Evolutionary conservation across 2,888 invertebrate species (phyloP), one percentile per base, ranked within the genome.

Genomic region (Rotaria magnacalcarata): DNA sequence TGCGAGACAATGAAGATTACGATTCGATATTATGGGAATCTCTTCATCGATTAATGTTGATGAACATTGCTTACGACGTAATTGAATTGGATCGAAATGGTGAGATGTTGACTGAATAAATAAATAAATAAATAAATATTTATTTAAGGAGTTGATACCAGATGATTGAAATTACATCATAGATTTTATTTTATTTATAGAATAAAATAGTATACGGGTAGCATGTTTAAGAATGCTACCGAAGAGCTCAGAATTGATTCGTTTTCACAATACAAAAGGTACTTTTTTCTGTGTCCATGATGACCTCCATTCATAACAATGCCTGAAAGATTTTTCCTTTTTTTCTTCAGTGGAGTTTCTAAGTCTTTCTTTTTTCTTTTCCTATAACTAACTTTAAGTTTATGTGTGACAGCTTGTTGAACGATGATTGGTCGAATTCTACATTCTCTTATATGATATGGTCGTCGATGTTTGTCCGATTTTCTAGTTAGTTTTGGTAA

Each of bases 11-110:
- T 47, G 11, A 19, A 67, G 34, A 67, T 67, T 67, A 34, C 34
- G 67, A 41, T 67, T 67, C 16, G 67, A 67, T 19, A 14, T 16
- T 34, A 67, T 14, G 14, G 67, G 34, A 67, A 27, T 67, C 3
- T 80, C 80, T 24, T 80, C 80, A n/a, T 80, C 80, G 16, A 80
- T 80, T 47, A 80, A 80, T 47, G 80, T 80, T 47, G 80, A 80
- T 47, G 80, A 80, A 80, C 80, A 80, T 47, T 80, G 43, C n/a
- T 80, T 80, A 47, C 80, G 80, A 80, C 80, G 80, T 80, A 80
- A 80, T 47, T 80, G 80, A 24, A 80, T 47, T 80, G 80, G 80
- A 80, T 80, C 80, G 24, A 80, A 80, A 80, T 47, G 80, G 34
- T 47, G 67, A 19, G 34, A 34, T 34, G 34, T 80, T 14, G 80